Conservation (phyloP, 2,797 vertebrate genomes). For the Potorous gilbertii region DNA sequence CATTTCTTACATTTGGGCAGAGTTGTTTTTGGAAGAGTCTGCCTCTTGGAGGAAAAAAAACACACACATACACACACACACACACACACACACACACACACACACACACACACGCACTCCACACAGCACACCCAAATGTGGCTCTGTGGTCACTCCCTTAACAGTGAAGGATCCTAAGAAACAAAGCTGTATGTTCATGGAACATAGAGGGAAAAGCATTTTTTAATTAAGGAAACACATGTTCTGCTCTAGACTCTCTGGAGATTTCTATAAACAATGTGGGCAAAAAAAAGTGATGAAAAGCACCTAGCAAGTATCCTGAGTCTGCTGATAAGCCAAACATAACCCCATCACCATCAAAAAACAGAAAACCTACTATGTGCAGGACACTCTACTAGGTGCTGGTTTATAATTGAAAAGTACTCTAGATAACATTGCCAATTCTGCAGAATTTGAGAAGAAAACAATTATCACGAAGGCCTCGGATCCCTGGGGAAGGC, state of each 20-base stretch:
- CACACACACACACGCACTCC: background rate
- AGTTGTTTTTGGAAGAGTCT: slow-evolving; percentile 40
- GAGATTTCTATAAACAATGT: background rate
- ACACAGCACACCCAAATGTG: background rate
- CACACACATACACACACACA: background rate
- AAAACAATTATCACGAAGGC: background rate
- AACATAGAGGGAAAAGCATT: background rate
- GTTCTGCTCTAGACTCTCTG: background rate
- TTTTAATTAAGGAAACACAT: background rate
- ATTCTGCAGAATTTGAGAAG: background rate
- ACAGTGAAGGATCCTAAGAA: background rate
- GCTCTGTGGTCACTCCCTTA: background rate
- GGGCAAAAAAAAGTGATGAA: background rate
- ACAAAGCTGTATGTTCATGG: background rate
- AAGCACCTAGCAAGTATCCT: background rate
- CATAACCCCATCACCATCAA: background rate
- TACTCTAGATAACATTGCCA: background rate
- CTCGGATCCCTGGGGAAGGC: background rate
- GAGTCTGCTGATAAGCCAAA: background rate
- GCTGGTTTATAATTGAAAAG: background rate
- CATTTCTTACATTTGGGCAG: background rate
- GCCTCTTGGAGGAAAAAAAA: background rate
- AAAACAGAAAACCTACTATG: background rate
- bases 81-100: background rate
- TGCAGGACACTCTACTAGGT: background rate